Base-by-base conservation (phyloP, 1,140 invertebrate genomes). In the Habropoda laboriosa region DNA sequence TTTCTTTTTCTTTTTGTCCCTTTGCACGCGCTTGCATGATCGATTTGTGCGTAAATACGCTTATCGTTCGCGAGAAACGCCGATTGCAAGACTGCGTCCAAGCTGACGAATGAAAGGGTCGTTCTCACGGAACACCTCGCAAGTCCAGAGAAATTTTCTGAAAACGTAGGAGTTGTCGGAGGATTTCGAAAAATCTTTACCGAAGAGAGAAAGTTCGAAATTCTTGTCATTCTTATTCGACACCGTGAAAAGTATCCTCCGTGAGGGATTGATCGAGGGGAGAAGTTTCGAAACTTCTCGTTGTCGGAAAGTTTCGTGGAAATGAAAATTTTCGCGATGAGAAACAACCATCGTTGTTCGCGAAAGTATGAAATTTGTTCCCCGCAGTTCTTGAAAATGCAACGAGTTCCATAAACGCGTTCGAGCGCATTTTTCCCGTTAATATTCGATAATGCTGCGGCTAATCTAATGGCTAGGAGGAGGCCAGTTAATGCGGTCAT, bases 21-120 rank as follows among this genome's bases (percentile, higher is more conserved):
- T 49, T 71, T 55, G 55, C 30, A 47, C 71, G 42, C 47, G 45
- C 47, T 27, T 42, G 76, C 42, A 49, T 51, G 49, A 16, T 57
- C 76, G 16, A 45, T n/a, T 45, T 42, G 40, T 27, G 30, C 38
- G 32, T 38, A 40, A 18, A 16, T 40, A 35, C 32, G 42, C 40
- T 27, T 66, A 21, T 27, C 38, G 18, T 32, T 40, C 32, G 49
- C 45, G 30, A 45, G 47, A 57, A 24, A 47, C 32, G 3, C 21
- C 40, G 13, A n/a, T 53, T 16, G 35, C 60, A 32, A 40, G 18
- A 13, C 32, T 42, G 60, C 47, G 8, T 63, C n/a, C 8, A 12
- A 35, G 27, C 27, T 30, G 40, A 45, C 32, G 38, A 13, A 72
- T 45, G 35, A 21, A 57, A 32, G 24, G 21, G 21, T 47, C 18